Evolutionary conservation across 2,113 vertebrate genomes (phyloP).

Genomic region (Pholis gunnellus): DNA sequence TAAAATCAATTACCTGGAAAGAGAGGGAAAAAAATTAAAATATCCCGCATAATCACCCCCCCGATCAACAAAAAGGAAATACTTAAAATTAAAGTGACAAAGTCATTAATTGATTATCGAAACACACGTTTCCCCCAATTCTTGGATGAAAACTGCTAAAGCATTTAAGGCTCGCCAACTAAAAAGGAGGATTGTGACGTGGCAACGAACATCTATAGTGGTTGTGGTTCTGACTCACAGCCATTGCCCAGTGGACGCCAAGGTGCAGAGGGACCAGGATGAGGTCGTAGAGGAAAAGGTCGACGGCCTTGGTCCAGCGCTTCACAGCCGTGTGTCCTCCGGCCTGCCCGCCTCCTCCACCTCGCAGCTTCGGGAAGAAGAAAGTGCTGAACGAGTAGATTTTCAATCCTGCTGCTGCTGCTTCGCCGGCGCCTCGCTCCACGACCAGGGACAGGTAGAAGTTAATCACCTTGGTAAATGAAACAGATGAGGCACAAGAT

Average conservation of each 20-base stretch:
- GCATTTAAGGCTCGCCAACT: background rate
- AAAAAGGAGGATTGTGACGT: background rate
- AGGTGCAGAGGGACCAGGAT: slow-evolving; percentile 92
- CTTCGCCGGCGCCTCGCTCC: slow-evolving; percentile 84
- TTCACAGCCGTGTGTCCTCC: slow-evolving; percentile 87
- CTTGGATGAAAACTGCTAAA: background rate
- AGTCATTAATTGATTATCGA: background rate
- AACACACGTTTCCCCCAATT: background rate
- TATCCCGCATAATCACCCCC: background rate
- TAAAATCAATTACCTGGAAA: slow-evolving; percentile 89
- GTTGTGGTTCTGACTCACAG: slow-evolving; percentile 83
- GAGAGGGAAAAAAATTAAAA: background rate
- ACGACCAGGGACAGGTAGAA: slow-evolving; percentile 94
- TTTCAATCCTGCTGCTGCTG: slow-evolving; percentile 66
- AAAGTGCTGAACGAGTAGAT: slow-evolving; percentile 94
- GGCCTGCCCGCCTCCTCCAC: slow-evolving; percentile 60
- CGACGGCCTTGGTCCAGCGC: slow-evolving; percentile 92
- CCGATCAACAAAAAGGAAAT: background rate
- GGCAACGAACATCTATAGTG: background rate
- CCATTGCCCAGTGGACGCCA: slow-evolving; percentile 91
- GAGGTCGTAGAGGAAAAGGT: slow-evolving; percentile 90
- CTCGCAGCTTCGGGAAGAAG: slow-evolving; percentile 90
- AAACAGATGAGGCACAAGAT: background rate
- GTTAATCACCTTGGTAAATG: slow-evolving; percentile 88
- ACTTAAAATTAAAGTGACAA: background rate